phyloP scores from a whole-genome alignment of 2,113 vertebrate genomes.

The Passer domesticus region DNA sequence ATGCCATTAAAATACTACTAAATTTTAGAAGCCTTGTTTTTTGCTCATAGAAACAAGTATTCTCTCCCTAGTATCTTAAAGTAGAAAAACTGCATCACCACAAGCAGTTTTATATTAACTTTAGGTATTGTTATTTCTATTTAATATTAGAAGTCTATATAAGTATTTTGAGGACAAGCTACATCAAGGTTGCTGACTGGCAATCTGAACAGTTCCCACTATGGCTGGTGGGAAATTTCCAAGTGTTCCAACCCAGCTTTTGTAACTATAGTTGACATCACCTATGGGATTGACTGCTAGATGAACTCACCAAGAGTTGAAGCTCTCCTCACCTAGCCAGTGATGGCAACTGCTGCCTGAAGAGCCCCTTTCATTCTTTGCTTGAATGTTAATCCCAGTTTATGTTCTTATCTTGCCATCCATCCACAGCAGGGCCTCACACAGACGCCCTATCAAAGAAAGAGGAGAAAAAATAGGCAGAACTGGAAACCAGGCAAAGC shows the following conservation, averaged over 20 bases:
- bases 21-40: neutral
- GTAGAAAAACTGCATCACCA: neutral
- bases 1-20: neutral
- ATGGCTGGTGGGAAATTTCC: neutral
- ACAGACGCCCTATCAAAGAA: neutral
- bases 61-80: neutral
- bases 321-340: neutral
- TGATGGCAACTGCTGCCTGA: neutral
- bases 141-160: neutral
- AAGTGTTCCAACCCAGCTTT: neutral
- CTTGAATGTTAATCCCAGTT: neutral
- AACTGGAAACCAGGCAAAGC: neutral
- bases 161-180: neutral
- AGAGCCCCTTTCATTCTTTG: neutral
- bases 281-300: neutral
- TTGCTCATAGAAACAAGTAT: neutral
- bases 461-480: neutral
- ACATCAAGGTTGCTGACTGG: neutral
- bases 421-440: neutral
- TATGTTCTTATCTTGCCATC: neutral
- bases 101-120: neutral
- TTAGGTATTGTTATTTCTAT: neutral
- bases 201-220: neutral
- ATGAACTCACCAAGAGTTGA: neutral
- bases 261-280: neutral